Evolutionary conservation across 2,888 invertebrate species (phyloP).

Genomic region (Tiphia femorata): DNA sequence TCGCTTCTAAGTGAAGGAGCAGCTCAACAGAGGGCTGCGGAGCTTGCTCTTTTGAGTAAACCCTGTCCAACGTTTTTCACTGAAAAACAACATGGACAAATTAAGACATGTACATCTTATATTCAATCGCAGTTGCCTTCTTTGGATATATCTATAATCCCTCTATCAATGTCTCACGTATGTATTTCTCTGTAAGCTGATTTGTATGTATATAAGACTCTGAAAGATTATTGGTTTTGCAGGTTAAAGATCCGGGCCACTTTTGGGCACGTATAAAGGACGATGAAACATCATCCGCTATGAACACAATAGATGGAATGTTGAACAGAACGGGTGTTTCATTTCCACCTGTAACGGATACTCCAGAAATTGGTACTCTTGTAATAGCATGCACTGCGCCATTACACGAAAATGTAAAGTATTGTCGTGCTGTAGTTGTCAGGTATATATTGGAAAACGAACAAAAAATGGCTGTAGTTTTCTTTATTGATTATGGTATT

Average conservation of each 20-base stretch:
- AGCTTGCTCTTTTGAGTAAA: constrained; percentile 33
- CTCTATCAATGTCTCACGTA: constrained; percentile 73
- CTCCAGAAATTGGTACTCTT: constrained; percentile 70
- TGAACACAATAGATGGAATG: constrained; percentile 62
- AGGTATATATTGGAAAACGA: constrained; percentile 12
- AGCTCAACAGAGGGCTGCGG: constrained; percentile 48
- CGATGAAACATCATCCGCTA: constrained; percentile 62
- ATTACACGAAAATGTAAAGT: constrained; percentile 66
- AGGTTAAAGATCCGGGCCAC: constrained; percentile 76
- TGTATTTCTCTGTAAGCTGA: constrained; percentile 38
- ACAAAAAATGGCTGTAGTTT: constrained; percentile 71
- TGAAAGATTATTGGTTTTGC: too few relatives aligned
- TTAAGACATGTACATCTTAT: neutral
- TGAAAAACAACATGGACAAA: neutral
- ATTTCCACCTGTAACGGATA: constrained; percentile 47
- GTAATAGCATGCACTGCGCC: constrained; percentile 73
- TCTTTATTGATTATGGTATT: constrained; percentile 86
- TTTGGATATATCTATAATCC: constrained; percentile 73
- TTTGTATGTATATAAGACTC: neutral
- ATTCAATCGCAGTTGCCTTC: constrained; percentile 73
- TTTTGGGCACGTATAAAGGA: constrained; percentile 78
- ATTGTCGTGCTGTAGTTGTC: constrained; percentile 53
- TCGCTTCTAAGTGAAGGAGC: constrained; percentile 66
- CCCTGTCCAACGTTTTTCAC: constrained; percentile 2
- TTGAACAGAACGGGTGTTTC: constrained; percentile 34